Evolutionary conservation across 1,140 invertebrate genomes (phyloP).

Genomic region (Oppia nitens): DNA sequence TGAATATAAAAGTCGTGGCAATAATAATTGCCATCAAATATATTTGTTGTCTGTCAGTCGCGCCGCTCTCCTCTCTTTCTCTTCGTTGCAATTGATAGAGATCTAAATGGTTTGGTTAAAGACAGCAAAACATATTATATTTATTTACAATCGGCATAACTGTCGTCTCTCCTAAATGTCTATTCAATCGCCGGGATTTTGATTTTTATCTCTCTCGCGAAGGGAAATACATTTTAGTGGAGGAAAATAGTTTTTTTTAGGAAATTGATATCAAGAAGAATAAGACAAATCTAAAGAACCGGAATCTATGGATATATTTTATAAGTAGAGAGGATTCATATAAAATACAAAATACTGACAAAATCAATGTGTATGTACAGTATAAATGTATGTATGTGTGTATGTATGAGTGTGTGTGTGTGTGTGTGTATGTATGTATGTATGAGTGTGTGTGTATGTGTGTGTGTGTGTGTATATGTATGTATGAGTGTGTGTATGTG

Average conservation of each 20-base stretch:
- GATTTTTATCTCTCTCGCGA: not conserved
- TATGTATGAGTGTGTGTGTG: no score
- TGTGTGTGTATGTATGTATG: no score
- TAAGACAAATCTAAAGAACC: not conserved
- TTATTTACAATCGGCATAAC: no score
- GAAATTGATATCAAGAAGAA: no score
- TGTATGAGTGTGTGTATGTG: no score
- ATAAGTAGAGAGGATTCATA: not conserved
- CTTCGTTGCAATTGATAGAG: not conserved
- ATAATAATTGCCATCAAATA: not conserved
- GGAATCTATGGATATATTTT: not conserved
- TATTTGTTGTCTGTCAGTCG: not conserved
- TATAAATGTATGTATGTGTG: no score
- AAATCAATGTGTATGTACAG: no score
- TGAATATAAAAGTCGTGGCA: not conserved
- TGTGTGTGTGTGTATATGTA: no score
- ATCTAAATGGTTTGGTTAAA: not conserved
- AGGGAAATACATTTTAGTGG: not conserved
- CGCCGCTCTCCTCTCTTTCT: not conserved
- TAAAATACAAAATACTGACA: not conserved
- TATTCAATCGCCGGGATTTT: not conserved
- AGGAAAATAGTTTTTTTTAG: no score
- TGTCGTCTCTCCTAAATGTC: no score
- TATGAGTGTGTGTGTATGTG: no score
- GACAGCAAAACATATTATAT: not conserved